These are phyloP conservation scores for Caenorhabditis plicata DNA, from an alignment of 2,888 invertebrate species.

Conservation along the genomic window DNA sequence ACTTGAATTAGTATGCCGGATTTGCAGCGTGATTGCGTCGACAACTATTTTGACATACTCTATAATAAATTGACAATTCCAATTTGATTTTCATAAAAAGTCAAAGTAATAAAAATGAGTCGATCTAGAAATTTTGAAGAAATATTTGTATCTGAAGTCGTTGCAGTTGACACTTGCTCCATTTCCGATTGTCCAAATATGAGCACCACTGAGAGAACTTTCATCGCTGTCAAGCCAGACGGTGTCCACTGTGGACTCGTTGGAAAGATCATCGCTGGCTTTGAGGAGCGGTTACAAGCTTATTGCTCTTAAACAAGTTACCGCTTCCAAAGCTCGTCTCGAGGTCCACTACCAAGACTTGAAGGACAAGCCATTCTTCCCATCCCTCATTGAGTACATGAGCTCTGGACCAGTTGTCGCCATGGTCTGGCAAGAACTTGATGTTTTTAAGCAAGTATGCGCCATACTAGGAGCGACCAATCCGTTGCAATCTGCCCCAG, in stretches of 20 bases:
- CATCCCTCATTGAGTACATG: conserved; percentile 90
- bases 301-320: conserved; percentile 86
- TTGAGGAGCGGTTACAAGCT: conserved; percentile 96
- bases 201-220: conserved; percentile 78
- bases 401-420: conserved; percentile 76
- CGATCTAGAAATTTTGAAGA: no score
- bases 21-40: no score
- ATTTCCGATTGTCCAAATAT: conserved; percentile 32
- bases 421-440: conserved; percentile 81
- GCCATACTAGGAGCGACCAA: conserved; percentile 95
- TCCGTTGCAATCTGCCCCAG: conserved; percentile 89
- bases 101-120: no score
- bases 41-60: no score
- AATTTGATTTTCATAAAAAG: no score
- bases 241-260: conserved; percentile 85
- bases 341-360: conserved; percentile 88
- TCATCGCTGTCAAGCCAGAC: conserved; percentile 97
- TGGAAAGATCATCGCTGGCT: conserved; percentile 90
- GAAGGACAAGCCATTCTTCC: conserved; percentile 86
- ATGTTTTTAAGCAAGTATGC: conserved; percentile 78
- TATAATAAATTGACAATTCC: no score
- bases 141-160: no score
- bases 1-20: no score
- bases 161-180: conserved; percentile 35
- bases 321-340: conserved; percentile 66